Evolutionary conservation across 2,888 invertebrate species (phyloP).

Genomic region (Agriopis leucophaearia): DNA sequence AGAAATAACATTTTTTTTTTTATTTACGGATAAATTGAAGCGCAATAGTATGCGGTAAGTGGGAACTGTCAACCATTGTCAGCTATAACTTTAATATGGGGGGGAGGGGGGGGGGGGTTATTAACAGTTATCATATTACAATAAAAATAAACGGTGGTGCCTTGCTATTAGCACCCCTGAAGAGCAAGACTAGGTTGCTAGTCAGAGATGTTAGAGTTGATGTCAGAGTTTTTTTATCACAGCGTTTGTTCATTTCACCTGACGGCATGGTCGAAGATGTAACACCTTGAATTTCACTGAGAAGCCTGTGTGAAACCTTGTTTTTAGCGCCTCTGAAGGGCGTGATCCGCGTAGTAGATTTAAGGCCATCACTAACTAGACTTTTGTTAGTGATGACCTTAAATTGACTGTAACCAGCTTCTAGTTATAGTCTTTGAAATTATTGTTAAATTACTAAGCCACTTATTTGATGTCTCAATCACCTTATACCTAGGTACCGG

Average conservation of each 20-base stretch:
- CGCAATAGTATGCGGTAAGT: background rate
- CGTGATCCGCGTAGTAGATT: too few species aligned
- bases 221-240: background rate
- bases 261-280: background rate
- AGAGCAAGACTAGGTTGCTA: conserved; percentile 10
- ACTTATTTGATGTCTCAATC: background rate
- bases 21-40: too few species aligned
- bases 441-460: background rate
- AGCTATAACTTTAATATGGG: background rate
- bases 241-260: background rate
- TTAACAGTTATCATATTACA: conserved; percentile 8
- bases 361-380: too few species aligned
- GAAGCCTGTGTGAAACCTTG: too few species aligned
- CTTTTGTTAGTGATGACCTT: too few species aligned
- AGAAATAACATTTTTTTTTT: too few species aligned
- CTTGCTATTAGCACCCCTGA: conserved; percentile 16
- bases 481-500: background rate
- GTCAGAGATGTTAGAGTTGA: conserved; percentile 14
- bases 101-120: too few species aligned
- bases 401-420: conserved; percentile 6
- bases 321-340: too few species aligned
- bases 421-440: conserved; percentile 7
- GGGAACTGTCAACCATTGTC: background rate
- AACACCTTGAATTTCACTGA: background rate
- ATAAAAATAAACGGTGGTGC: conserved; percentile 17